Evolutionary conservation across 2,113 vertebrate genomes (phyloP).

Genomic region (Aviceda subcristata): DNA sequence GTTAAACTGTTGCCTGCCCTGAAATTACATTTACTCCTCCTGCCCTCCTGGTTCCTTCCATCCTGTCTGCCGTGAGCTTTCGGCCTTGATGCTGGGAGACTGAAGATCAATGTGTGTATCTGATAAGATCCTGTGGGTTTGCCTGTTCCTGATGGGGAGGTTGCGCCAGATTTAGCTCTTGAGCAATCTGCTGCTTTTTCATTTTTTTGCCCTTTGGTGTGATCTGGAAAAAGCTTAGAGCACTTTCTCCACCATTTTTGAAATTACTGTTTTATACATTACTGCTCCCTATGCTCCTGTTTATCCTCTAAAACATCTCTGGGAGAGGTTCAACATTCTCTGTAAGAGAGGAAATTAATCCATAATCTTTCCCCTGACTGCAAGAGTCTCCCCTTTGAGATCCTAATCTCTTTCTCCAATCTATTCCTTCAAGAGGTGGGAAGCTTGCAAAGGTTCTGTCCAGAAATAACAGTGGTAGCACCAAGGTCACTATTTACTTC

Average conservation of each 20-base stretch:
- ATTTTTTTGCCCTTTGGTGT: background rate
- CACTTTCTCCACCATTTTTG: background rate
- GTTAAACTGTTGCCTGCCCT: background rate
- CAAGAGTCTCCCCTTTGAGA: background rate
- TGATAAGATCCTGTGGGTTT: background rate
- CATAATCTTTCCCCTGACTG: background rate
- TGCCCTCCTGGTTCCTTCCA: background rate
- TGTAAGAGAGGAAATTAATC: background rate
- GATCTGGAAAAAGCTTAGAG: background rate
- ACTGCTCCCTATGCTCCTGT: background rate
- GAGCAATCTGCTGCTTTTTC: background rate
- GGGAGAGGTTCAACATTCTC: background rate
- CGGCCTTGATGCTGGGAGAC: background rate
- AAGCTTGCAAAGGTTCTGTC: background rate
- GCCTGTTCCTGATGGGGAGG: rapidly evolving
- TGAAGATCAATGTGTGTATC: background rate
- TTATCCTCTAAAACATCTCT: background rate
- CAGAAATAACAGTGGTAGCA: background rate
- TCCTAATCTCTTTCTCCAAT: background rate
- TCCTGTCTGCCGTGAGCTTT: background rate
- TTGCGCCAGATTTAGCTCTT: background rate
- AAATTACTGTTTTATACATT: background rate
- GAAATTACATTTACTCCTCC: background rate
- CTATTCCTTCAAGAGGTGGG: background rate
- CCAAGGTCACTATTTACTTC: background rate